These are phyloP conservation scores for Anastrepha ludens DNA, from an alignment of 1,140 invertebrate genomes.

Conservation along the genomic window DNA sequence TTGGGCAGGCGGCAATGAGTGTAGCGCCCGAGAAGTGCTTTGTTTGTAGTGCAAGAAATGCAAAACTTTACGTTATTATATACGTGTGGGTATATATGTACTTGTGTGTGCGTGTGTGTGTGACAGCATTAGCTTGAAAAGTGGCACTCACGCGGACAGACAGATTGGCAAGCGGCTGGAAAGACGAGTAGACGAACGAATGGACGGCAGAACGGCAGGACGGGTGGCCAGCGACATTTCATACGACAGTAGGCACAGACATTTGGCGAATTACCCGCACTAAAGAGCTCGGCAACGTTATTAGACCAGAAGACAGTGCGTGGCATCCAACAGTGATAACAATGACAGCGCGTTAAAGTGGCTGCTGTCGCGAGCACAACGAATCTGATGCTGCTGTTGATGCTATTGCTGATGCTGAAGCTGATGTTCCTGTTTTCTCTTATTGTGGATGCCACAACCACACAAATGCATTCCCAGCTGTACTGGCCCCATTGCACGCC, in stretches of 20 bases:
- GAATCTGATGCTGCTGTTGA: neutral
- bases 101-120: neutral
- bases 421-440: neutral
- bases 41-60: neutral
- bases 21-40: neutral
- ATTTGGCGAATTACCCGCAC: conserved; percentile 27
- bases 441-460: neutral
- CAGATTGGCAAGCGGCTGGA: conserved; percentile 35
- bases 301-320: conserved; percentile 39
- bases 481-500: neutral
- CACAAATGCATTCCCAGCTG: conserved; percentile 21
- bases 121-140: conserved; percentile 25
- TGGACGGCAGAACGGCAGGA: neutral
- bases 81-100: neutral
- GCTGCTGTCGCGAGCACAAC: neutral
- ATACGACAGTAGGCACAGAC: neutral
- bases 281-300: neutral
- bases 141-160: conserved; percentile 17
- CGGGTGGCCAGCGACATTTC: neutral
- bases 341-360: conserved; percentile 44
- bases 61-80: conserved; percentile 7
- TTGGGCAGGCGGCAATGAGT: neutral
- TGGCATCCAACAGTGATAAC: conserved; percentile 40
- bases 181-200: neutral
- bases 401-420: neutral